phyloP scores from a whole-genome alignment of 1,140 invertebrate genomes.

The Drosophila melanica region DNA sequence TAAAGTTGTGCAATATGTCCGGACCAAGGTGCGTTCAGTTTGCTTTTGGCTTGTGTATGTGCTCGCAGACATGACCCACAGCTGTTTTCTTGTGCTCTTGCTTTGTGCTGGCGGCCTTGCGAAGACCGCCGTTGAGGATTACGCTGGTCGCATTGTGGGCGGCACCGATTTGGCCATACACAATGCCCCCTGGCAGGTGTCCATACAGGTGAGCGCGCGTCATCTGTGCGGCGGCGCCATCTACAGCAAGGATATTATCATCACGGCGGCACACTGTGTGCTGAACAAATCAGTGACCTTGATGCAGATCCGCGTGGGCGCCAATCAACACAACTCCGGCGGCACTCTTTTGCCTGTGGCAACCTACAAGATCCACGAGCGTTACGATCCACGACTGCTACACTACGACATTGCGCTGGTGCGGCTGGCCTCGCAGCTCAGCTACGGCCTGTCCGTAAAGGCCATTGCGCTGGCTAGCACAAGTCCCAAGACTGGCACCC shows the following conservation, averaged over 20 bases:
- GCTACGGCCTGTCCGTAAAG: slow-evolving; percentile 46
- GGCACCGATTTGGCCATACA: slow-evolving; percentile 84
- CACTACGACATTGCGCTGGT: slow-evolving; percentile 85
- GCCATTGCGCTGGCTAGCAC: slow-evolving; percentile 57
- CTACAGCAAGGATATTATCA: slow-evolving; percentile 85
- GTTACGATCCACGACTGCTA: slow-evolving; percentile 46
- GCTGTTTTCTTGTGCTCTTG: slow-evolving; percentile 3
- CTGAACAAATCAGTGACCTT: slow-evolving; percentile 57
- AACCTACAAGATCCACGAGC: slow-evolving; percentile 42
- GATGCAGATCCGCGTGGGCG: slow-evolving; percentile 68
- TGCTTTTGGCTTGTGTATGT: slow-evolving; percentile 14
- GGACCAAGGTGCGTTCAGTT: slow-evolving; percentile 39
- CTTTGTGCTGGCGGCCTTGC: not conserved
- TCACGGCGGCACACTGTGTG: slow-evolving; percentile 87
- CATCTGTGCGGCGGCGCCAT: slow-evolving; percentile 87
- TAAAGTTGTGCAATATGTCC: slow-evolving; percentile 30
- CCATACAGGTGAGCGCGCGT: slow-evolving; percentile 84
- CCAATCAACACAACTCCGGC: slow-evolving; percentile 56
- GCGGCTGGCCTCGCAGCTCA: slow-evolving; percentile 64
- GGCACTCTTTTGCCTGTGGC: slow-evolving; percentile 49
- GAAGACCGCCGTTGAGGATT: not conserved
- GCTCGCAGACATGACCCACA: slow-evolving; percentile 5
- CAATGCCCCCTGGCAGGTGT: slow-evolving; percentile 86
- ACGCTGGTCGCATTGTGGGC: slow-evolving; percentile 85
- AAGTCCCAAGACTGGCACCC: slow-evolving; percentile 48